Conservation (phyloP, 2,797 vertebrate genomes). For the Parambassis ranga region DNA sequence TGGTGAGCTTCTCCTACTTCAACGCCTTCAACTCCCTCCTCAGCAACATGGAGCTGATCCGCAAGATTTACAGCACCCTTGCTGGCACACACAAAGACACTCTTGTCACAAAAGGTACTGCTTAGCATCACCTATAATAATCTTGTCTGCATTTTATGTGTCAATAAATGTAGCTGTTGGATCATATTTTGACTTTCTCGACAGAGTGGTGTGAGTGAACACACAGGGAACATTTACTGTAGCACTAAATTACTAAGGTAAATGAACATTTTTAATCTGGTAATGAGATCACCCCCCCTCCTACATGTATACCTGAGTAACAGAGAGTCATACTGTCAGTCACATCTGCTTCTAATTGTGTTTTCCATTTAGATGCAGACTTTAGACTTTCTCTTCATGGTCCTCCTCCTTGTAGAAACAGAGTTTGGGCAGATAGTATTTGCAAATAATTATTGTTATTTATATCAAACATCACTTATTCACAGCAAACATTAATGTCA, state of each 20-base stretch:
- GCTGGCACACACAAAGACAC: constrained; percentile 89
- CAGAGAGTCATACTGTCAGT: constrained; percentile 41
- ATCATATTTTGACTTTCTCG: constrained; percentile 71
- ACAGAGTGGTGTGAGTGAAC: constrained; percentile 71
- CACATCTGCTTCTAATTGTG: constrained; percentile 54
- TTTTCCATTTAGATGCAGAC: constrained; percentile 48
- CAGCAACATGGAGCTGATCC: constrained; percentile 98
- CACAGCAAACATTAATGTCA: constrained; percentile 17
- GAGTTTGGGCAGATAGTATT: constrained; percentile 50
- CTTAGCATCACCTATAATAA: neutral
- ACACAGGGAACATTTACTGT: constrained; percentile 72
- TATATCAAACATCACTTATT: neutral
- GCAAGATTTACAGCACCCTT: constrained; percentile 96
- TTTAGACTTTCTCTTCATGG: constrained; percentile 26
- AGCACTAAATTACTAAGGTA: constrained; percentile 73
- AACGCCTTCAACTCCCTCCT: constrained; percentile 97
- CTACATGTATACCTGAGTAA: constrained; percentile 49
- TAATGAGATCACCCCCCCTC: constrained; percentile 49
- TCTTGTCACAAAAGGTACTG: constrained; percentile 94
- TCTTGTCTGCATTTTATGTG: constrained; percentile 19
- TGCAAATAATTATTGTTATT: constrained; percentile 60
- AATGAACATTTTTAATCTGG: constrained; percentile 60
- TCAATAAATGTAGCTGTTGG: constrained; percentile 49
- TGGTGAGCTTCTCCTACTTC: constrained; percentile 99
- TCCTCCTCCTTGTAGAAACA: constrained; percentile 32